Evolutionary conservation across 2,113 vertebrate genomes (phyloP).

Genomic region (Neogobius melanostomus): DNA sequence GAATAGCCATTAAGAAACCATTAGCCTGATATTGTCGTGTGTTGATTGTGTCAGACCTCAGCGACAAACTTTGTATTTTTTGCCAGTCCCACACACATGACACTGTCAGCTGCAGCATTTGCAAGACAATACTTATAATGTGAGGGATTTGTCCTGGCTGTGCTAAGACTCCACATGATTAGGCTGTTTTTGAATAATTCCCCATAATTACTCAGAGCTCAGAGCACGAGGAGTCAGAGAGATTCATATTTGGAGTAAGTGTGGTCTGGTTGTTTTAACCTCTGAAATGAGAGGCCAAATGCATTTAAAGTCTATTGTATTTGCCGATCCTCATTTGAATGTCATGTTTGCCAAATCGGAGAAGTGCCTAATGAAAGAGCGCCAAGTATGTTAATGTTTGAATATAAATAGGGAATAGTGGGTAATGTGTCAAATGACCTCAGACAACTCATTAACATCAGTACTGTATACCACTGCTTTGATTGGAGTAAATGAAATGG

Average conservation of each 20-base stretch:
- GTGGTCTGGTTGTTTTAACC: slow-evolving; percentile 58
- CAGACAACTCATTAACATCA: slow-evolving; percentile 21
- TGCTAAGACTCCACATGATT: slow-evolving; percentile 78
- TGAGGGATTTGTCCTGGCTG: slow-evolving; percentile 69
- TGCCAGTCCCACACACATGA: slow-evolving; percentile 65
- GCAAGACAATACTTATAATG: slow-evolving; percentile 77
- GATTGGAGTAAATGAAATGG: neutral
- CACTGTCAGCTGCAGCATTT: slow-evolving; percentile 73
- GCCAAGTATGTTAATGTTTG: slow-evolving; percentile 1
- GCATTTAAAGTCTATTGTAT: slow-evolving; percentile 56
- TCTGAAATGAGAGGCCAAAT: slow-evolving; percentile 51
- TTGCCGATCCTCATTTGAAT: slow-evolving; percentile 48
- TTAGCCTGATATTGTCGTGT: slow-evolving; percentile 23
- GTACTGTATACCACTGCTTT: neutral
- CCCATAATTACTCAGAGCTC: slow-evolving; percentile 72
- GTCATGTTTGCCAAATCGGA: slow-evolving; percentile 33
- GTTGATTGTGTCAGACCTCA: slow-evolving; percentile 64
- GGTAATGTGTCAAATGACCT: slow-evolving; percentile 17
- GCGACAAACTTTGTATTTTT: slow-evolving; percentile 75
- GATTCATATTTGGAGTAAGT: slow-evolving; percentile 52
- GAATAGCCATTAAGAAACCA: neutral
- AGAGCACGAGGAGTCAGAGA: slow-evolving; percentile 40
- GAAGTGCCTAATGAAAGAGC: slow-evolving; percentile 34
- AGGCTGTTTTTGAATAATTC: slow-evolving; percentile 73
- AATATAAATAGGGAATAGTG: slow-evolving; percentile 12